phyloP scores from a whole-genome alignment of 2,113 vertebrate genomes.

The Hydrolagus affinis region DNA sequence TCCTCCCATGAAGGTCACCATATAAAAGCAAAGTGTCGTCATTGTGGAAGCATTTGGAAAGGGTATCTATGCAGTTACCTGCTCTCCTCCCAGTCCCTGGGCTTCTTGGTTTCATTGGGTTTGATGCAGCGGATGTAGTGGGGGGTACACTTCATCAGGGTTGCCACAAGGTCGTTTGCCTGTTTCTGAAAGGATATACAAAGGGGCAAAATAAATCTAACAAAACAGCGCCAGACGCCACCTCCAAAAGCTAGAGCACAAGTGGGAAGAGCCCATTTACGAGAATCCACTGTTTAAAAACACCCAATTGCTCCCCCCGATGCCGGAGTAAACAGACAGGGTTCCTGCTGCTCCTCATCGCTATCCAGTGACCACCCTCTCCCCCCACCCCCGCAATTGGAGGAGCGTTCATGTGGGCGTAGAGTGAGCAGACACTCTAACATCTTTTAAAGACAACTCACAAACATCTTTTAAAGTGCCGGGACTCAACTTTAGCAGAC shows the following conservation, averaged over 20 bases:
- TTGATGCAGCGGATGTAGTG: slow-evolving; percentile 99
- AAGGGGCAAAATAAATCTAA: too few relatives aligned
- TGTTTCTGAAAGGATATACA: slow-evolving; percentile 69
- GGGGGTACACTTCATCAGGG: slow-evolving; percentile 93
- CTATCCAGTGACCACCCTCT: too few relatives aligned
- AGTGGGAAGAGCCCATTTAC: not conserved
- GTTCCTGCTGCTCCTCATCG: too few relatives aligned
- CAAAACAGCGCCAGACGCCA: not conserved
- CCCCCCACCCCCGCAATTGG: too few relatives aligned
- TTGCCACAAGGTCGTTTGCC: slow-evolving; percentile 93
- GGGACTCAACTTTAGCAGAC: too few relatives aligned
- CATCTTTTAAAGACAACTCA: too few relatives aligned
- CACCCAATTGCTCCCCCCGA: not conserved
- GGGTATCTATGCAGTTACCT: slow-evolving; percentile 58
- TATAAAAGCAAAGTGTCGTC: too few relatives aligned
- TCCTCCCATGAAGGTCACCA: too few relatives aligned
- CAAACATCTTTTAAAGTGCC: too few relatives aligned
- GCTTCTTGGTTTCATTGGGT: slow-evolving; percentile 93
- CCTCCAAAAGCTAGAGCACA: not conserved
- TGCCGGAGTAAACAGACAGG: not conserved
- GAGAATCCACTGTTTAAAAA: not conserved
- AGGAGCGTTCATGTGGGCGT: too few relatives aligned
- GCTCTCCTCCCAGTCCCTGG: slow-evolving; percentile 93
- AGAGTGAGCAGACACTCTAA: too few relatives aligned
- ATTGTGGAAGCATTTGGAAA: too few relatives aligned